Evolutionary conservation across 2,113 vertebrate species (phyloP).

Genomic region (Rhinogobius similis): DNA sequence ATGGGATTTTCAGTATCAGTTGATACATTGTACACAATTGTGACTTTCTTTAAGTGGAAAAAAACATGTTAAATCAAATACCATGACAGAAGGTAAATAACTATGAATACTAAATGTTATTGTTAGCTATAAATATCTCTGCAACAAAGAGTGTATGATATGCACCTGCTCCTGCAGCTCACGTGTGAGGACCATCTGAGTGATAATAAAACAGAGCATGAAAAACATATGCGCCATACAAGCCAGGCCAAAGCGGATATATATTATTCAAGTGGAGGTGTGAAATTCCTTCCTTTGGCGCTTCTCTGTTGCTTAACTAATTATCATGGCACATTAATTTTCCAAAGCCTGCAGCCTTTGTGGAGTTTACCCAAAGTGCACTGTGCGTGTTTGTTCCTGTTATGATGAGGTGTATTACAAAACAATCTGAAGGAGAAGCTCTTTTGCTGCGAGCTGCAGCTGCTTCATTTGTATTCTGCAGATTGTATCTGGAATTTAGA

Average conservation of each 20-base stretch:
- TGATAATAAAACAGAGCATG: slow-evolving; percentile 26
- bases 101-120: not conserved
- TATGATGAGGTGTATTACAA: slow-evolving; percentile 55
- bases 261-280: slow-evolving; percentile 73
- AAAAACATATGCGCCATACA: slow-evolving; percentile 56
- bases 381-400: slow-evolving; percentile 53
- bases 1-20: too few relatives aligned
- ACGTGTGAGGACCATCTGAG: slow-evolving; percentile 30
- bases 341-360: slow-evolving; percentile 63
- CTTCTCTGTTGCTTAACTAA: slow-evolving; percentile 68
- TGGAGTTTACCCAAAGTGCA: slow-evolving; percentile 64
- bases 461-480: slow-evolving; percentile 70
- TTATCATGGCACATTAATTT: slow-evolving; percentile 75
- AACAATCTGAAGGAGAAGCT: slow-evolving; percentile 53
- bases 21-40: too few relatives aligned
- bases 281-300: slow-evolving; percentile 66
- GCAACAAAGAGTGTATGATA: not conserved
- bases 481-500: slow-evolving; percentile 72
- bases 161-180: slow-evolving; percentile 2
- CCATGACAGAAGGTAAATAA: not conserved
- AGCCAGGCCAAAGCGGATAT: slow-evolving; percentile 59
- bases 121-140: slow-evolving; percentile 2
- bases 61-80: not conserved
- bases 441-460: slow-evolving; percentile 35
- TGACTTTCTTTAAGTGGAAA: not conserved